Percentiles rank a stretch among this genome's conserved stretches.
These are phyloP conservation scores for Cladorhizidae sp. DNA, from an alignment of 37 sponge, comb jelly and placozoan genomes.

Conservation along the genomic window DNA sequence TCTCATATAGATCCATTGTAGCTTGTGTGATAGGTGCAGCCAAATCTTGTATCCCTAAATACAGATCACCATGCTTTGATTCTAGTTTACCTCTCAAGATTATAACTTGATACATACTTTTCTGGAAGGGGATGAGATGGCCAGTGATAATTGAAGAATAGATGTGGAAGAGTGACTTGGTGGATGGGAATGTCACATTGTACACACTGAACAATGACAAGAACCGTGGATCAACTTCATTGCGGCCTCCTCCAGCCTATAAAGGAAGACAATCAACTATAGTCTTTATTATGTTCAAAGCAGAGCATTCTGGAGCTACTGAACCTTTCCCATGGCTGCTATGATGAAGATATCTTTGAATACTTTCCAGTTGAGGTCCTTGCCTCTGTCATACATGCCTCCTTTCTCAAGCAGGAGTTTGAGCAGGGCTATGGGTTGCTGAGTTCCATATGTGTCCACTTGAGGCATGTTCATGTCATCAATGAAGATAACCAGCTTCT, in stretches of 20 bases:
- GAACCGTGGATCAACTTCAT: conserved; percentile 95
- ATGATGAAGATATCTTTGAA: conserved; percentile 92
- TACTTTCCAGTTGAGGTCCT: conserved; percentile 96
- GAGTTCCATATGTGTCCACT: conserved; percentile 97
- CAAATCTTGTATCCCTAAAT: conserved; percentile 70
- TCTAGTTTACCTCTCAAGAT: background rate
- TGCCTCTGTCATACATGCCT: conserved; percentile 98
- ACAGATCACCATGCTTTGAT: background rate
- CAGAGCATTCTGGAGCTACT: background rate
- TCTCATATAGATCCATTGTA: conserved; percentile 92
- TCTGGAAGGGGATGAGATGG: conserved; percentile 88
- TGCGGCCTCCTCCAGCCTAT: conserved; percentile 97
- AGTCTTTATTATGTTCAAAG: no score
- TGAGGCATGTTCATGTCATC: conserved; percentile 99
- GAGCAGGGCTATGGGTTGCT: conserved; percentile 97
- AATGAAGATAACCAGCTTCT: conserved; percentile 92
- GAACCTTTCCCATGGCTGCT: conserved; percentile 98
- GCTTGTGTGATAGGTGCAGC: conserved; percentile 74
- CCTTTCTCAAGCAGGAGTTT: conserved; percentile 95
- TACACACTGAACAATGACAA: conserved; percentile 93
- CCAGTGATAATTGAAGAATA: conserved; percentile 92
- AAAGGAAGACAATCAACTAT: background rate
- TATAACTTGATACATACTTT: conserved; percentile 27
- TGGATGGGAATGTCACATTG: conserved; percentile 96
- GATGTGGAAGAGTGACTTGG: conserved; percentile 89